Percentiles rank a stretch among this genome's conserved stretches.
Evolutionary conservation across 2,888 invertebrate genomes (phyloP).

Genomic region (Eilema sororculum): DNA sequence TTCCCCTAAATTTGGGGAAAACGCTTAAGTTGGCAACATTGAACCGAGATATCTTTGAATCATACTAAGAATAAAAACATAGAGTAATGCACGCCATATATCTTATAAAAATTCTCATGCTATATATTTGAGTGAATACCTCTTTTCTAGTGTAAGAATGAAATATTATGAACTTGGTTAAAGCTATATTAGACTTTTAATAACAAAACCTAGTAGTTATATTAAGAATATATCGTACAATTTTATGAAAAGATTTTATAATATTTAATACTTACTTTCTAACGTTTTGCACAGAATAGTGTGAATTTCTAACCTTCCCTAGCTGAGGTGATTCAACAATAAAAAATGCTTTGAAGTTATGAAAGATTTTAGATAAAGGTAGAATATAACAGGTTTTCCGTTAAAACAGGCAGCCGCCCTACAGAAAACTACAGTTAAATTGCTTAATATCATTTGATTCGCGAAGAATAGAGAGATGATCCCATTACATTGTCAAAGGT

Average conservation of each 20-base stretch:
- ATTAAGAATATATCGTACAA: background rate
- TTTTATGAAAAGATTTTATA: background rate
- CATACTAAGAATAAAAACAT: slow-evolving; percentile 29
- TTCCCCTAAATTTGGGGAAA: background rate
- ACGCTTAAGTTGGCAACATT: background rate
- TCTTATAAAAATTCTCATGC: slow-evolving; percentile 43
- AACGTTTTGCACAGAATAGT: background rate
- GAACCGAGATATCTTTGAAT: slow-evolving; percentile 25
- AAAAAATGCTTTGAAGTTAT: background rate
- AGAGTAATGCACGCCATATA: slow-evolving; percentile 29
- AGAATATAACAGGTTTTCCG: background rate
- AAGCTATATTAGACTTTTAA: slow-evolving; percentile 32
- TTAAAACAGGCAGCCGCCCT: too few species aligned
- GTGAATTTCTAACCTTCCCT: background rate
- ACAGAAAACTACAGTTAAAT: background rate
- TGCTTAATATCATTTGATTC: background rate
- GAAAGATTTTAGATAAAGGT: background rate
- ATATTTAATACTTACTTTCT: too few species aligned
- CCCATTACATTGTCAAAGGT: background rate
- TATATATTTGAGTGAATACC: slow-evolving; percentile 60
- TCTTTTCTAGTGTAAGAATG: slow-evolving; percentile 49
- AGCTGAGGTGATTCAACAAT: background rate
- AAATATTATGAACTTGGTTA: slow-evolving; percentile 53
- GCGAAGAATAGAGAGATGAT: background rate
- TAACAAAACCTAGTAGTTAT: slow-evolving; percentile 24